A percentile compares a stretch with the other conserved stretches of the same genome.
Evolutionary conservation across 30 jellyfish, hydroid and myxozoan species (phyloP).

Genomic region (Rhopilema esculentum): DNA sequence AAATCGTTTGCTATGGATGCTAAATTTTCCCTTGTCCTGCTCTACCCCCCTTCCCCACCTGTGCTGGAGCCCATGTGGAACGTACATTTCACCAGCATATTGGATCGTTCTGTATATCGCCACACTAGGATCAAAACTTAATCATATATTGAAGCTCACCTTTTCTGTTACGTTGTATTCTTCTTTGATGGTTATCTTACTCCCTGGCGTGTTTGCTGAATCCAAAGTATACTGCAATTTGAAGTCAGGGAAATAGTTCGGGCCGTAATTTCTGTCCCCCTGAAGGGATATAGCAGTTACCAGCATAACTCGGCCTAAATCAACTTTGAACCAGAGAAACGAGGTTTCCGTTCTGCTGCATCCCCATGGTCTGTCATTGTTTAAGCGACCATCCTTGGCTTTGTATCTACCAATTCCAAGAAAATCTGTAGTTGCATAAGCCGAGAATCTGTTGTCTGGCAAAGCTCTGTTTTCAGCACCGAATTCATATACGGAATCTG

Average conservation of each 20-base stretch:
- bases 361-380: no score
- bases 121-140: no score
- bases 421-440: constrained; percentile 28
- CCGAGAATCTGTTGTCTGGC: constrained; percentile 55
- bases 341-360: neutral
- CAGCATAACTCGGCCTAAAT: constrained; percentile 65
- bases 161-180: constrained; percentile 23
- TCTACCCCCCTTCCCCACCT: no score
- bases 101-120: no score
- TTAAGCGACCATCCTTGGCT: no score
- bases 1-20: no score
- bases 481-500: constrained; percentile 31
- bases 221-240: constrained; percentile 45
- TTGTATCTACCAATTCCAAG: no score
- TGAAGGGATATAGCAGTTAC: constrained; percentile 72
- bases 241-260: constrained; percentile 57
- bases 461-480: constrained; percentile 70
- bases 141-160: no score
- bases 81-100: no score
- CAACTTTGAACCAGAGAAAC: constrained; percentile 58
- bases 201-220: constrained; percentile 3
- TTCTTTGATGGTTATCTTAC: constrained; percentile 19
- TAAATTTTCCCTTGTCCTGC: no score
- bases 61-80: no score
- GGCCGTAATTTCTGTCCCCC: constrained; percentile 67